Conservation (phyloP, 2,888 invertebrate genomes). For the Troides helena region DNA sequence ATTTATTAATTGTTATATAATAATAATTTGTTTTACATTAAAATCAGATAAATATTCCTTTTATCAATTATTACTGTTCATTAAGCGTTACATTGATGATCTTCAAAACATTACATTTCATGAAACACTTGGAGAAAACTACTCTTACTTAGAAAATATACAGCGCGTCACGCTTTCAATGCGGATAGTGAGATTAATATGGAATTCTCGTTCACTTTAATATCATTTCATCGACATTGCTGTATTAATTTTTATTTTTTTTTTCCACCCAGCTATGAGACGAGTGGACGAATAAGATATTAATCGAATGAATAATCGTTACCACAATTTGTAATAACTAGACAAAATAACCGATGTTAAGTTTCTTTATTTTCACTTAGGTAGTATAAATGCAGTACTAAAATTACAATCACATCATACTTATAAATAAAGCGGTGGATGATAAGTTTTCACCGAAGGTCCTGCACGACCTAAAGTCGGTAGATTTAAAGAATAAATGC, state of each 20-base stretch:
- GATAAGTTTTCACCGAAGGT: slow-evolving; percentile 67
- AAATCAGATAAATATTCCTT: neutral
- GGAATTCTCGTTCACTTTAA: slow-evolving; percentile 16
- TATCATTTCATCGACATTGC: slow-evolving; percentile 34
- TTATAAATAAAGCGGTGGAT: slow-evolving; percentile 67
- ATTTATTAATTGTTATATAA: no score
- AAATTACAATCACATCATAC: slow-evolving; percentile 36
- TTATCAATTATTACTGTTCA: neutral
- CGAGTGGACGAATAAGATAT: no score
- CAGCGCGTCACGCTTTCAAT: slow-evolving; percentile 74
- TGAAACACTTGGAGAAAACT: neutral
- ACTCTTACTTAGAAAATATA: slow-evolving; percentile 43
- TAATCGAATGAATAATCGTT: no score
- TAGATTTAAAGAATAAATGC: slow-evolving; percentile 47
- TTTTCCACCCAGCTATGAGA: neutral
- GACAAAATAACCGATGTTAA: neutral
- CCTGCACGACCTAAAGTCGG: slow-evolving; percentile 72
- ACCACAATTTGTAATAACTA: neutral
- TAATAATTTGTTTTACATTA: no score
- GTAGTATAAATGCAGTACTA: slow-evolving; percentile 1
- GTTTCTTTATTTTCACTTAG: neutral
- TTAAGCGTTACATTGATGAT: neutral
- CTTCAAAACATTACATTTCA: neutral
- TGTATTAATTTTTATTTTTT: no score
- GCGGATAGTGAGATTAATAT: slow-evolving; percentile 53